Conservation (phyloP, 2,797 vertebrate genomes). For the Chrosomus eos region DNA sequence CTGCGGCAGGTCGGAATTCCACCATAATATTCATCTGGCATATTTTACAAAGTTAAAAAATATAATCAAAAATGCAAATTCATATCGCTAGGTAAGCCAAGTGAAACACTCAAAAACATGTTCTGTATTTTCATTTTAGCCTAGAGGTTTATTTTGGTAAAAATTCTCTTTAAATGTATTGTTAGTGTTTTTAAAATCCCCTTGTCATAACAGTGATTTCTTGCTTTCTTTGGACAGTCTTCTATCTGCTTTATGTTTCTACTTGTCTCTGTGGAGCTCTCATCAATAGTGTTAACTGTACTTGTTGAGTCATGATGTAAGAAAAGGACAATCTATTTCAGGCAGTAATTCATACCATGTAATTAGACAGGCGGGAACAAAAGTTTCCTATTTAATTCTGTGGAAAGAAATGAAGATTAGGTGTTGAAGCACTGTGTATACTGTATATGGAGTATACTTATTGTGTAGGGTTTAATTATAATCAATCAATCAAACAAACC, state of each 20-base stretch:
- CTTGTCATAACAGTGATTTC: neutral
- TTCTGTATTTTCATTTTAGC: neutral
- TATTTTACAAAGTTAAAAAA: neutral
- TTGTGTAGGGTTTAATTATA: neutral
- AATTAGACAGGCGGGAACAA: neutral
- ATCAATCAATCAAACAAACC: too few relatives aligned
- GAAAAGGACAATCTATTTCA: neutral
- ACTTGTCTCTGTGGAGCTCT: neutral
- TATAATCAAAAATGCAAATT: neutral
- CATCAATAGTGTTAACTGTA: neutral
- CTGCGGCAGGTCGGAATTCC: slow-evolving; percentile 84
- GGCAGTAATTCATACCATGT: neutral
- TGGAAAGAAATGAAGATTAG: neutral
- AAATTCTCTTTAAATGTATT: neutral
- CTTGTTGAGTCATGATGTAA: neutral
- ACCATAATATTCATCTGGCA: neutral
- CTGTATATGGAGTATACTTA: neutral
- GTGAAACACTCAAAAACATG: neutral
- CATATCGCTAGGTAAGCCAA: neutral
- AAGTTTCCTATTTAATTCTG: neutral
- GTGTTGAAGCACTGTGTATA: neutral
- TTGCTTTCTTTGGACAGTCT: neutral
- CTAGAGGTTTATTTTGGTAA: neutral
- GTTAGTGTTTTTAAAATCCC: neutral
- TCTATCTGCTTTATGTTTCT: neutral